Percentiles rank a stretch among this genome's conserved stretches.
Conservation (phyloP, 2,888 invertebrate genomes). For the Tachystola acroxantha region DNA sequence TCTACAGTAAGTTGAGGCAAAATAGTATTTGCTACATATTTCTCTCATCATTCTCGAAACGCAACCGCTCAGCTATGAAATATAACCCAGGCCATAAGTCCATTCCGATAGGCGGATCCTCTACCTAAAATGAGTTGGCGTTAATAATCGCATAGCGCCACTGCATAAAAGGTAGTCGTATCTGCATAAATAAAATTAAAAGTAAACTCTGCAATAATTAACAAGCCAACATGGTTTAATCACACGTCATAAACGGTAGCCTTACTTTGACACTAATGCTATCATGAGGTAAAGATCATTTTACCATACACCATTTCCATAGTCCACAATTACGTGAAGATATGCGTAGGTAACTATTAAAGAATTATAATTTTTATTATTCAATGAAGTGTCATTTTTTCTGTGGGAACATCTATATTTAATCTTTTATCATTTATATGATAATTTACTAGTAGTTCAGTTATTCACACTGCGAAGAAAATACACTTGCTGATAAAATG, state of each 20-base stretch:
- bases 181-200: slow-evolving; percentile 13
- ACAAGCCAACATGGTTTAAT: slow-evolving; percentile 21
- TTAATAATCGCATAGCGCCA: slow-evolving; percentile 56
- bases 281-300: slow-evolving; percentile 1
- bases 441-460: no score
- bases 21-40: no score
- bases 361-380: slow-evolving; percentile 9
- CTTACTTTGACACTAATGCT: no score
- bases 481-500: no score
- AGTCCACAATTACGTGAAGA: neutral
- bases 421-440: slow-evolving; percentile 11
- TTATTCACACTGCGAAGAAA: no score
- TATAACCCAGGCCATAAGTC: neutral
- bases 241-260: slow-evolving; percentile 3
- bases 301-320: neutral
- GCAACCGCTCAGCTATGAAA: no score
- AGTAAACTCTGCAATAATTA: slow-evolving; percentile 22
- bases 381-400: slow-evolving; percentile 10
- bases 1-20: no score
- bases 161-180: slow-evolving; percentile 32
- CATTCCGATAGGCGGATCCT: slow-evolving; percentile 21
- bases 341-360: neutral
- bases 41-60: no score
- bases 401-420: slow-evolving; percentile 10
- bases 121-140: slow-evolving; percentile 54